Evolutionary conservation across 2,888 invertebrate species (phyloP).

Genomic region (Rhagophthalmus giganteus): DNA sequence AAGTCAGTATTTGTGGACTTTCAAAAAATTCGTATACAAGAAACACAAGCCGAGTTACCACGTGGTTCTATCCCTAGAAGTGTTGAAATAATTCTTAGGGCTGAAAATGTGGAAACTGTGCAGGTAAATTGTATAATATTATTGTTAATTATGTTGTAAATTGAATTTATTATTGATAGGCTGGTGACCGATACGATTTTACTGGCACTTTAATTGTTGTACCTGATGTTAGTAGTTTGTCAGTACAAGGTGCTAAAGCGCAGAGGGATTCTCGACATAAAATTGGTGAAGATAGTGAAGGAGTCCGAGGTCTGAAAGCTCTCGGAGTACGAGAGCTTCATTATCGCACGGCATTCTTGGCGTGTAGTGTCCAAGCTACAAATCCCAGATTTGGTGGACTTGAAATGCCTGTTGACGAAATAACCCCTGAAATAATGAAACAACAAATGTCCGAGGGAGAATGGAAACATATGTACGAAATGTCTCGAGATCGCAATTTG

Average conservation of each 20-base stretch:
- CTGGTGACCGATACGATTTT: slow-evolving; percentile 85
- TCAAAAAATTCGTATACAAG: slow-evolving; percentile 95
- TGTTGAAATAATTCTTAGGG: slow-evolving; percentile 90
- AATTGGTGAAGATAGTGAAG: slow-evolving; percentile 73
- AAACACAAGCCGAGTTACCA: slow-evolving; percentile 95
- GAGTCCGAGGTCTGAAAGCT: slow-evolving; percentile 59
- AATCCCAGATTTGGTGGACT: slow-evolving; percentile 86
- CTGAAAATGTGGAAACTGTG: slow-evolving; percentile 94
- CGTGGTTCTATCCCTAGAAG: slow-evolving; percentile 95
- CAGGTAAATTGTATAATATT: slow-evolving; percentile 55
- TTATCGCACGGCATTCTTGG: slow-evolving; percentile 90
- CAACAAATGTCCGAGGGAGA: slow-evolving; percentile 92
- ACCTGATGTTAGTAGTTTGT: slow-evolving; percentile 89
- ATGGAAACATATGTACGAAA: slow-evolving; percentile 94
- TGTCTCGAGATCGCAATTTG: slow-evolving; percentile 91
- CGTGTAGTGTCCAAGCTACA: slow-evolving; percentile 87
- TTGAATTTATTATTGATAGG: slow-evolving; percentile 53
- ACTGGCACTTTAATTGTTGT: slow-evolving; percentile 96
- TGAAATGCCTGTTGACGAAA: slow-evolving; percentile 81
- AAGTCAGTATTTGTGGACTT: slow-evolving; percentile 97
- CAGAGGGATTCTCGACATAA: slow-evolving; percentile 78
- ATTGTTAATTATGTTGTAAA: slow-evolving; percentile 1
- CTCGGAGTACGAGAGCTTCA: slow-evolving; percentile 85
- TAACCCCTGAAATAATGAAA: slow-evolving; percentile 89
- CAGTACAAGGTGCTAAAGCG: slow-evolving; percentile 83